A percentile compares a stretch with the other conserved stretches of the same genome.
Conservation (phyloP, 2,888 invertebrate species). For the Lasioglossum vierecki region DNA sequence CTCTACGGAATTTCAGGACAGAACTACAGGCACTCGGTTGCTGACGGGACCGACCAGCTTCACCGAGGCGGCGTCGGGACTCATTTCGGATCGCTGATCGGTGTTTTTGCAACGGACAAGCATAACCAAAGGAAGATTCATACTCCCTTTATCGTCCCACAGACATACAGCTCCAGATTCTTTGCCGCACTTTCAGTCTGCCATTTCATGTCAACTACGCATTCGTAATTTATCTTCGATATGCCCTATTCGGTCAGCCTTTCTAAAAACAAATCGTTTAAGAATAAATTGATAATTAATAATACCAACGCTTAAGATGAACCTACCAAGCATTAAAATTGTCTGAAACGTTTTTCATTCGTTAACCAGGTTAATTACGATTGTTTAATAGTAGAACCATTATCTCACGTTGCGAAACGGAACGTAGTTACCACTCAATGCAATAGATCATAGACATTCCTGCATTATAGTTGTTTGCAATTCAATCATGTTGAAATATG, state of each 20-base stretch:
- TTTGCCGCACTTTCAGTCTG: background rate
- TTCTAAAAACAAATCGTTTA: background rate
- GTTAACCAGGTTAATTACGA: background rate
- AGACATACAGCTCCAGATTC: background rate
- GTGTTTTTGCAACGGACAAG: slow-evolving; percentile 6
- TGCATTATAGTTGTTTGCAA: background rate
- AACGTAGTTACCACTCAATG: background rate
- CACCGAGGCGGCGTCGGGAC: background rate
- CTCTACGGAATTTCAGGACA: slow-evolving; percentile 40
- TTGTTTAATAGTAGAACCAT: background rate
- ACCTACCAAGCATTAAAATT: background rate
- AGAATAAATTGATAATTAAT: background rate
- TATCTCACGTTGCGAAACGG: background rate
- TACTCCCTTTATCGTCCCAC: background rate
- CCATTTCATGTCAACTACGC: background rate
- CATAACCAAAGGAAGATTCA: background rate
- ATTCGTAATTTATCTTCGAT: background rate
- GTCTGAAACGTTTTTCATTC: background rate
- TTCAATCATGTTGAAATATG: background rate
- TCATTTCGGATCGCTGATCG: slow-evolving; percentile 8
- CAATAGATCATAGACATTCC: background rate
- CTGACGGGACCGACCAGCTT: background rate
- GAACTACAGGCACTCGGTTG: slow-evolving; percentile 27
- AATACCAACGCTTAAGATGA: background rate
- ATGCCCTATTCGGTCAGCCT: background rate